Percentiles rank a stretch among this genome's conserved stretches.
phyloP scores from a whole-genome alignment of 2,797 vertebrate species.

The Neostethus bicornis region DNA sequence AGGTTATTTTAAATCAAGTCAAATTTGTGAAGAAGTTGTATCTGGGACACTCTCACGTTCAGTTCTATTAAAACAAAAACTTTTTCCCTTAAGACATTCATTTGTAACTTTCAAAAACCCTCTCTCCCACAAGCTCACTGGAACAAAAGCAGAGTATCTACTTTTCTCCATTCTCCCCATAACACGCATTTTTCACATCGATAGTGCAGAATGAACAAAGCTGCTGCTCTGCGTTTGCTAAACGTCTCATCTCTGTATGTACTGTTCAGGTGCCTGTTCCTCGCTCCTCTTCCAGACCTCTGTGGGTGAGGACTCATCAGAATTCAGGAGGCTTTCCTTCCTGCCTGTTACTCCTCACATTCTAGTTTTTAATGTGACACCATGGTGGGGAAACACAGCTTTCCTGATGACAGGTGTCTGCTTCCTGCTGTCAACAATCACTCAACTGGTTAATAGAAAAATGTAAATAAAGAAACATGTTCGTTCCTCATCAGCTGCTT shows the following conservation, averaged over 20 bases:
- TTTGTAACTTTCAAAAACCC: constrained; percentile 27
- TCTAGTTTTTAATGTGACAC: constrained; percentile 37
- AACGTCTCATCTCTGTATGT: constrained; percentile 47
- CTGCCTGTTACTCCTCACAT: constrained; percentile 50
- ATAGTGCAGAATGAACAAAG: constrained; percentile 41
- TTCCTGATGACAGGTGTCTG: constrained; percentile 52
- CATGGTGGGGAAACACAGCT: constrained; percentile 28
- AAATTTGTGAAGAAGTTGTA: background rate
- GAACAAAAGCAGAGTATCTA: constrained; percentile 22
- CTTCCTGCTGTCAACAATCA: constrained; percentile 18
- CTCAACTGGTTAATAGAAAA: constrained; percentile 38
- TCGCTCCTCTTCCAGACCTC: constrained; percentile 35
- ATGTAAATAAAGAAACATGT: constrained; percentile 36
- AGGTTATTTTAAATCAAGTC: background rate
- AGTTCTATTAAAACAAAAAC: constrained; percentile 14
- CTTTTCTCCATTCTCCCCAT: constrained; percentile 23
- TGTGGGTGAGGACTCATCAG: constrained; percentile 55
- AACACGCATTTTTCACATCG: constrained; percentile 33
- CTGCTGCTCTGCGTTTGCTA: constrained; percentile 37
- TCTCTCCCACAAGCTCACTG: background rate
- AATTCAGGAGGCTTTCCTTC: constrained; percentile 54
- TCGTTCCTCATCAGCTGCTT: constrained; percentile 12
- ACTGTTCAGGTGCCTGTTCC: constrained; percentile 48
- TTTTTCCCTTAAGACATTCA: constrained; percentile 6
- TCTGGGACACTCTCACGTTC: background rate